phyloP scores from a whole-genome alignment of 2,888 invertebrate species.

The Meiosimyza platycephala region DNA sequence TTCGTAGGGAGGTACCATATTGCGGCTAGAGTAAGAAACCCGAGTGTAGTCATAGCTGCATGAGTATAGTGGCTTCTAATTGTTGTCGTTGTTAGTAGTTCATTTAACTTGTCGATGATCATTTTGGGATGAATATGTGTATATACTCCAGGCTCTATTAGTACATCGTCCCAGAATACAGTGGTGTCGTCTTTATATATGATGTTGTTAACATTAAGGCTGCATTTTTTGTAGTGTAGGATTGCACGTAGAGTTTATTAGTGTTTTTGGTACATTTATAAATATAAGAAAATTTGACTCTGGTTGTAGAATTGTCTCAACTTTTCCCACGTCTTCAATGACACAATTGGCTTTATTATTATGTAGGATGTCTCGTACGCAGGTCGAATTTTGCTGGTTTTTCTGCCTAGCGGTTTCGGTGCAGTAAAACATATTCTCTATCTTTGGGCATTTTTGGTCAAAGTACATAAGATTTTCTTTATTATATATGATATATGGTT shows the following conservation, averaged over 20 bases:
- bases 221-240: no score
- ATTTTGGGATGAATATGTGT: background rate
- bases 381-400: background rate
- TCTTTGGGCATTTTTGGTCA: conserved; percentile 28
- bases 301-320: background rate
- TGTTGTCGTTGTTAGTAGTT: background rate
- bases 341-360: background rate
- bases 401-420: conserved; percentile 6
- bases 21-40: no score
- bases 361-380: background rate
- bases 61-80: background rate
- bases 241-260: no score
- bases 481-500: conserved; percentile 30
- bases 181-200: no score
- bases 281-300: conserved; percentile 2
- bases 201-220: no score
- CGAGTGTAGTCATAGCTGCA: no score
- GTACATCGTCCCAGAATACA: no score
- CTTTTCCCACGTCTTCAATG: conserved; percentile 6
- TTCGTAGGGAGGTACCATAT: no score
- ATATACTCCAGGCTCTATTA: background rate
- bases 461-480: conserved; percentile 32
- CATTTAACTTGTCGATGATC: background rate
- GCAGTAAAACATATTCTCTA: conserved; percentile 32
- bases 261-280: background rate